phyloP scores from a whole-genome alignment of 2,113 vertebrate genomes.

The Dicentrarchus labrax region DNA sequence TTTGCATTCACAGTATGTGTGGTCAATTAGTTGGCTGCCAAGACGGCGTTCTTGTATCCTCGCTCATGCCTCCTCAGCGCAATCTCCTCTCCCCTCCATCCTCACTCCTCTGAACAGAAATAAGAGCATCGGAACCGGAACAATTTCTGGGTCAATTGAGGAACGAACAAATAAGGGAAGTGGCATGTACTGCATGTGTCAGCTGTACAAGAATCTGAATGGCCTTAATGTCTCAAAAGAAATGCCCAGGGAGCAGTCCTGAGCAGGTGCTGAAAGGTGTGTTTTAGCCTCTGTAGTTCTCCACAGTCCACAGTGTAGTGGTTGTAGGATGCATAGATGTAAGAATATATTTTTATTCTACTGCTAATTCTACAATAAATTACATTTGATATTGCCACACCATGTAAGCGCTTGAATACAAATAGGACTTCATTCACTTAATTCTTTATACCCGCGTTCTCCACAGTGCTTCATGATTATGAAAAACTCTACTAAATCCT shows the following conservation, averaged over 20 bases:
- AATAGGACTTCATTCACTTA: not conserved
- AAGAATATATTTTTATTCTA: not conserved
- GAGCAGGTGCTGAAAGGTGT: not conserved
- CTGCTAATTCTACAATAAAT: not conserved
- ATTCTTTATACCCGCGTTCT: not conserved
- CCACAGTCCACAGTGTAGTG: not conserved
- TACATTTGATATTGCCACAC: not conserved
- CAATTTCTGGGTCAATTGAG: not conserved
- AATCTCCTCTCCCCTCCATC: not conserved
- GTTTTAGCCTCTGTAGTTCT: not conserved
- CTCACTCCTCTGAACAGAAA: not conserved
- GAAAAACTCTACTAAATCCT: not conserved
- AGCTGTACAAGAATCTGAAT: conserved; percentile 30
- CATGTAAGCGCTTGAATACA: not conserved
- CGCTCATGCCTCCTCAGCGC: not conserved
- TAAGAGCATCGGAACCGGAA: not conserved
- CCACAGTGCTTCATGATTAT: not conserved
- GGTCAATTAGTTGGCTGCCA: too few relatives aligned
- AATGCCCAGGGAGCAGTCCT: not conserved
- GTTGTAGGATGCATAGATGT: not conserved
- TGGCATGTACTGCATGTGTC: not conserved
- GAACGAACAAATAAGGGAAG: not conserved
- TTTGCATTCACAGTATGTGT: not conserved
- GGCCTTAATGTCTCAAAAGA: not conserved
- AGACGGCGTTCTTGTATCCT: too few relatives aligned